These are phyloP conservation scores for Platycercus adscitus DNA, from an alignment of 2,113 vertebrate species.

Conservation along the genomic window DNA sequence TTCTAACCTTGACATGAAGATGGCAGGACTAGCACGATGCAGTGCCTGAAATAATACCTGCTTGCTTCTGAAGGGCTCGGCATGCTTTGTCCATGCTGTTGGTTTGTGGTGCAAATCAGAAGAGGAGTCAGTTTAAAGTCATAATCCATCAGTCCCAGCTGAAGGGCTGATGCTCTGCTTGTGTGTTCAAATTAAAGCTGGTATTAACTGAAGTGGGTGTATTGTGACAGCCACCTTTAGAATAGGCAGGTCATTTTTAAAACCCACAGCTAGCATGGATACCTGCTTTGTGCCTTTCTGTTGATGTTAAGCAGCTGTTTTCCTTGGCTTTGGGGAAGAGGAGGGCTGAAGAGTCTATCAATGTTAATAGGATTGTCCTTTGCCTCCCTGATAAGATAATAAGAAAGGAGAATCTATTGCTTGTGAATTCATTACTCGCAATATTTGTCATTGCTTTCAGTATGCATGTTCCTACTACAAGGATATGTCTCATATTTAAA, in stretches of 20 bases:
- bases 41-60: neutral
- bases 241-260: neutral
- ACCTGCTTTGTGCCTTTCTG: neutral
- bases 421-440: neutral
- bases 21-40: neutral
- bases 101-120: neutral
- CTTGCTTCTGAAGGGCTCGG: neutral
- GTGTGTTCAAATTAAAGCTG: neutral
- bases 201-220: neutral
- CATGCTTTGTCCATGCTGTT: accelerated
- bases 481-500: neutral
- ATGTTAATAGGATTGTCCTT: neutral
- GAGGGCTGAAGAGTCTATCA: neutral
- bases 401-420: neutral
- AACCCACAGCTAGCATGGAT: neutral
- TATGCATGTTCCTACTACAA: neutral
- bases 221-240: neutral
- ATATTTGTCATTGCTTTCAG: neutral
- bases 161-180: neutral
- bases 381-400: neutral
- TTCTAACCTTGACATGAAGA: accelerated
- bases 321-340: neutral
- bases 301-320: neutral
- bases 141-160: neutral
- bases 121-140: neutral